phyloP scores from a whole-genome alignment of 2,113 vertebrate genomes.

The Plecotus auritus region DNA sequence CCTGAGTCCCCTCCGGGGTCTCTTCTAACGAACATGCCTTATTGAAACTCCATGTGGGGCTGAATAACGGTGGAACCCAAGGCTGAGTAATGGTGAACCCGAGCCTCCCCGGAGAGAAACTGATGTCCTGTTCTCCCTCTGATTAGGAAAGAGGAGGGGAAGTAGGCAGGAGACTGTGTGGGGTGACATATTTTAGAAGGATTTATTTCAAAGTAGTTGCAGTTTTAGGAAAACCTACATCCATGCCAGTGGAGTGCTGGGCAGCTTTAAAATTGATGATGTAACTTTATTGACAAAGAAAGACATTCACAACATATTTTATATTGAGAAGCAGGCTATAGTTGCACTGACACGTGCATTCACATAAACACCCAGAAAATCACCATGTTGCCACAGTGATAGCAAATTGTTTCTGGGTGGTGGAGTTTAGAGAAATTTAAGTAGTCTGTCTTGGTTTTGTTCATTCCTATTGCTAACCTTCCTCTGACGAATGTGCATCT shows the following conservation, averaged over 20 bases:
- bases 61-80: not conserved
- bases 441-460: not conserved
- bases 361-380: not conserved
- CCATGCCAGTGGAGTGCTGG: not conserved
- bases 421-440: not conserved
- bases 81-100: no score
- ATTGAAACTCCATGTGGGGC: not conserved
- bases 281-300: not conserved
- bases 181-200: not conserved
- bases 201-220: not conserved
- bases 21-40: not conserved
- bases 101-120: not conserved
- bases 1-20: not conserved
- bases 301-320: not conserved
- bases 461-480: not conserved
- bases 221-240: not conserved
- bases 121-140: not conserved
- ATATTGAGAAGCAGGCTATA: not conserved
- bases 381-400: not conserved
- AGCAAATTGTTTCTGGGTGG: not conserved
- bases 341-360: not conserved
- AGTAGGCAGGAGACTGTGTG: not conserved
- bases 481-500: not conserved
- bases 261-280: not conserved
- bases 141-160: not conserved